Base-by-base conservation (phyloP, 2,797 vertebrate species). In the Pogoniulus pusillus region DNA sequence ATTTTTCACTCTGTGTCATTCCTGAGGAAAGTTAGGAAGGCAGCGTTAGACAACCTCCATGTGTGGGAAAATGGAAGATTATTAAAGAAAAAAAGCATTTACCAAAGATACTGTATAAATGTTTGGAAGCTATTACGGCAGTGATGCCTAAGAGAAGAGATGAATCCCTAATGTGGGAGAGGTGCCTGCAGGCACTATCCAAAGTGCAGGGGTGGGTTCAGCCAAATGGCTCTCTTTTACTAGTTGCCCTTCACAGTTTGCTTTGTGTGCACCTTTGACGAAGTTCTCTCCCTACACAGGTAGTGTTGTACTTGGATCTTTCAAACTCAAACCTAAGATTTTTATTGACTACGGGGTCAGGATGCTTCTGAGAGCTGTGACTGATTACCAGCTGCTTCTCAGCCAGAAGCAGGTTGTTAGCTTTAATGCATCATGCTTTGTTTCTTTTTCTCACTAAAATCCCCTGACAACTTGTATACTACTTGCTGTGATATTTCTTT, bases 261-360 rank as follows among this genome's bases (percentile, higher is more conserved):
- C 81, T 43, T 85, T n/a, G 34, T 78, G 47, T 66, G 59, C 55
- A 77, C 51, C 70, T 91, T 77, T 68, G 75, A 54, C n/a, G 62
- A 55, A 77, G 54, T 81, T 62, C 27, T 62, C 34, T 87, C 66
- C 2, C 0, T 81, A 70, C 80, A 70, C 82, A 78, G 82, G 53
- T 68, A 49, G 59, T 85, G 79, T 63, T 95, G 87, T 89, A 30
- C 53, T 89, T 0, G 0, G 35, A 34, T 9, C 83, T 93, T 85
- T 94, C 85, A 76, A 87, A 77, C 43, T 45, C 7, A 7, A 65
- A 85, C 77, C 55, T 17, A 83, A 82, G 79, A 17, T 41, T 39
- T 78, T 91, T 85, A 62, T 89, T 90, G 89, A 43, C 69, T 91
- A 19, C 74, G 84, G 89, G 35, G 82, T 91, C 79, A 73, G 90